Evolutionary conservation across 2,888 invertebrate genomes (phyloP).

Genomic region (Cremastinae sp.): DNA sequence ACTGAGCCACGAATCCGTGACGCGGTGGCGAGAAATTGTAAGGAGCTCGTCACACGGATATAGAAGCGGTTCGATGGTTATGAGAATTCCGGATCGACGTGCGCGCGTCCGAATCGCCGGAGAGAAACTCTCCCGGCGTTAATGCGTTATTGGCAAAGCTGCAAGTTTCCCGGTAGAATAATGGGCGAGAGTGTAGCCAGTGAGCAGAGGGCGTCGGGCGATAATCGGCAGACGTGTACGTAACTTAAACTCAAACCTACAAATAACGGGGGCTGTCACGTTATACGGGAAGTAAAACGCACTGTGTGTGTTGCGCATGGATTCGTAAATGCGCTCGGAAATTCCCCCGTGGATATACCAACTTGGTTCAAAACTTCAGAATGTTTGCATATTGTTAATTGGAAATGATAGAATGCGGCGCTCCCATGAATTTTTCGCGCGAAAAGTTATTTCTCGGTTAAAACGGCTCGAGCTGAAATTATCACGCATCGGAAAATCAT

Average conservation of each 20-base stretch:
- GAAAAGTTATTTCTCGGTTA: no score
- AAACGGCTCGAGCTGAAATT: no score
- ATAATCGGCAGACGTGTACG: conserved; percentile 27
- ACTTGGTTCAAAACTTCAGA: conserved; percentile 47
- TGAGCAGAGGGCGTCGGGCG: conserved; percentile 10
- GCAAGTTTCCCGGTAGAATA: conserved; percentile 51
- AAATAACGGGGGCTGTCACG: conserved; percentile 46
- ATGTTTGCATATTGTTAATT: conserved; percentile 57
- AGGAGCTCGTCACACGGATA: conserved; percentile 23
- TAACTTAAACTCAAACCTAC: conserved; percentile 38
- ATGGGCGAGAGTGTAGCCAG: conserved; percentile 28
- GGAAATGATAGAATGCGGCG: conserved; percentile 44
- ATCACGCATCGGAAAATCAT: no score
- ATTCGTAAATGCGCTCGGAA: conserved; percentile 45
- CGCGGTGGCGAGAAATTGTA: conserved; percentile 39
- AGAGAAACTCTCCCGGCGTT: neutral
- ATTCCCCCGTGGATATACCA: conserved; percentile 43
- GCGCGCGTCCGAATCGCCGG: neutral
- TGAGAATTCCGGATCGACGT: conserved; percentile 17
- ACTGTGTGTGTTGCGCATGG: conserved; percentile 32
- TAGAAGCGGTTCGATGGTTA: conserved; percentile 25
- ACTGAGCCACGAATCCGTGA: conserved; percentile 26
- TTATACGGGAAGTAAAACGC: conserved; percentile 14
- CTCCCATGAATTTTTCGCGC: no score
- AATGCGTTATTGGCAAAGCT: conserved; percentile 31